Evolutionary conservation across 2,113 vertebrate species (phyloP), one percentile per base, ranked within the genome.

Genomic region (Lampris megalopsis): DNA sequence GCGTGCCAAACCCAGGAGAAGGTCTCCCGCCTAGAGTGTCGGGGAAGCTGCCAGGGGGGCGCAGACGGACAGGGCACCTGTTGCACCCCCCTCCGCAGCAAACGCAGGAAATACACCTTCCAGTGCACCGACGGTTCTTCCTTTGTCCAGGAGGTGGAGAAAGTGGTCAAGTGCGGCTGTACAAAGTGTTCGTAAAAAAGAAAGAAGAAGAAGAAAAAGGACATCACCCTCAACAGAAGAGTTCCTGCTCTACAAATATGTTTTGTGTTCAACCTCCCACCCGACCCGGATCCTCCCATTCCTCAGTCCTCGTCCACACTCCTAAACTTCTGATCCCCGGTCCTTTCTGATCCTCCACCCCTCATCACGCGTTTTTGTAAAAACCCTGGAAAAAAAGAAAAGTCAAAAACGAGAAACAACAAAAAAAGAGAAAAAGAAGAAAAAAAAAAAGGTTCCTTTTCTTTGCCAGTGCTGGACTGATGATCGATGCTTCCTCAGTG

Each of bases 1-100:
- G 98, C 98, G 80, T 99, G 98, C 94, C 97, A 99, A 91, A 99
- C 97, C 76, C 97, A 97, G 93, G 97, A 98, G 95, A 99, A 99
- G 95, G 96, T 99, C 86, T 98, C 97, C 42, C 96, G 98, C 86
- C 73, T 99, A 96, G 97, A 98, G 71, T 99, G 98, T 82, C 90
- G 88, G 61, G 98, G 98, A 24, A 95, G 95, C 56, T 99, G 98
- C 73, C 81, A 85, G 0, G 91, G 90, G 88, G 93, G 90, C 45
- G 82, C 91, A 75, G 91, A 89, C 37, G 91, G 91, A 76, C 89
- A 89, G 79, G 86, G 78, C 0, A 95, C 96, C 92, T 99, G 98
- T 94, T 99, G 98, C 68, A 95, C 92, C 60, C 95, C 97, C 0
- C 94, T 99, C 5, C 92, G 97, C 73, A 98, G 96, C 96, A 99